Percentiles rank a stretch among this genome's conserved stretches.
Conservation (phyloP, 1,140 invertebrate species). For the Muscidifurax raptorellus region DNA sequence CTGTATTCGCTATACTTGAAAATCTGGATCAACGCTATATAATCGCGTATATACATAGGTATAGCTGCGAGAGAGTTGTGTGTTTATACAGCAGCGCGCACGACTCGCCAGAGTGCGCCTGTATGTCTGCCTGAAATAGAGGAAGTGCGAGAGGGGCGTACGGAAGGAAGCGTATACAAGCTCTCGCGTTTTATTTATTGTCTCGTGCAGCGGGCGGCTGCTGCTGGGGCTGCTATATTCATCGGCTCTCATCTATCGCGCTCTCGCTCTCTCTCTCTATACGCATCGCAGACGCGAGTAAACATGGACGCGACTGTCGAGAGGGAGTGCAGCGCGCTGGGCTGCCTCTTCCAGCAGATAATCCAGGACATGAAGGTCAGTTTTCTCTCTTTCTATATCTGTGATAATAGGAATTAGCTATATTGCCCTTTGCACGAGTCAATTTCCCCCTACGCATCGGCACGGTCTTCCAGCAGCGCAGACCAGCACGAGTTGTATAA, state of each 20-base stretch:
- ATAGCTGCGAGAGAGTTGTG: not conserved
- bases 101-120: not conserved
- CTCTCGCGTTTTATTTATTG: not conserved
- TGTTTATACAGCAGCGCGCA: not conserved
- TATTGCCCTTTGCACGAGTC: not conserved
- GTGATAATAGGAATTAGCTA: not conserved
- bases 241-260: not conserved
- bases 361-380: constrained; percentile 88
- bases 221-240: not conserved
- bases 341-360: constrained; percentile 89
- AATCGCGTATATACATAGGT: not conserved
- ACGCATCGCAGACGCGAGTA: not conserved
- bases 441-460: not conserved
- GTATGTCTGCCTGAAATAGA: constrained; percentile 1
- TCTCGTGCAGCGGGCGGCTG: not conserved
- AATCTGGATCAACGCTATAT: not conserved
- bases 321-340: constrained; percentile 87
- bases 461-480: not conserved
- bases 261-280: not conserved
- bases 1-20: too few species aligned
- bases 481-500: constrained; percentile 32
- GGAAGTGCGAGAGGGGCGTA: not conserved
- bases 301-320: constrained; percentile 82
- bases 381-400: not conserved
- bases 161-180: not conserved